phyloP scores from a whole-genome alignment of 2,113 vertebrate species.

The Puntigrus tetrazona region DNA sequence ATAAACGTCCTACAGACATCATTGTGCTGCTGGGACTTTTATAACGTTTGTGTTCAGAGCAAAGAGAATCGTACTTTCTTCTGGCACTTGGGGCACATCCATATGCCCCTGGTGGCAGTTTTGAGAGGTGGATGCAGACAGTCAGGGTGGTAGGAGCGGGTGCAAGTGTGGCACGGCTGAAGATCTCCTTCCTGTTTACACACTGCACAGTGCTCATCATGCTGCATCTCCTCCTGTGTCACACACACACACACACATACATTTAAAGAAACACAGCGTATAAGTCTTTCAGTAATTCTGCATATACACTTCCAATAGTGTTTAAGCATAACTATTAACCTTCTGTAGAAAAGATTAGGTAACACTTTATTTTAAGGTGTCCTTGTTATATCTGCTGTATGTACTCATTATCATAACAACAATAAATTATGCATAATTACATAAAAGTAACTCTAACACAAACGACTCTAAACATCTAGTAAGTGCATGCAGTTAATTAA shows the following conservation, averaged over 20 bases:
- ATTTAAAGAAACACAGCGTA: not conserved
- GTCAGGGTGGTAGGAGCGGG: slow-evolving; percentile 87
- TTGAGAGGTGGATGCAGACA: slow-evolving; percentile 90
- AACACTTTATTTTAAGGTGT: too few species aligned
- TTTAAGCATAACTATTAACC: not conserved
- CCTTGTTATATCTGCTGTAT: too few species aligned
- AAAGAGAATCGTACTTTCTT: slow-evolving; percentile 82
- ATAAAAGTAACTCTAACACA: too few species aligned
- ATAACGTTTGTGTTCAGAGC: not conserved
- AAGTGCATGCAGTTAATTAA: too few species aligned
- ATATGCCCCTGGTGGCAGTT: slow-evolving; percentile 83
- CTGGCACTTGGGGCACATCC: slow-evolving; percentile 97
- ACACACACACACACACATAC: slow-evolving; percentile 26
- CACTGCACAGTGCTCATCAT: slow-evolving; percentile 83
- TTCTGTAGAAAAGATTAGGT: too few species aligned
- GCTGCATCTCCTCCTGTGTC: slow-evolving; percentile 82
- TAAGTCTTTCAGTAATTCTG: not conserved
- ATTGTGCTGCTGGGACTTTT: not conserved
- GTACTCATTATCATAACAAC: too few species aligned
- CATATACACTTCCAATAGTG: not conserved
- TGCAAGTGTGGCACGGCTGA: slow-evolving; percentile 88
- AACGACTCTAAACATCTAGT: too few species aligned
- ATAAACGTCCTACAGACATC: not conserved
- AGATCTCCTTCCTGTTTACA: slow-evolving; percentile 86
- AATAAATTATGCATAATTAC: too few species aligned